A percentile compares a stretch with the other conserved stretches of the same genome.
These are phyloP conservation scores for Apostichopus parvimensis DNA, from an alignment of 35 echinoderm and acorn worm species.

Conservation along the genomic window DNA sequence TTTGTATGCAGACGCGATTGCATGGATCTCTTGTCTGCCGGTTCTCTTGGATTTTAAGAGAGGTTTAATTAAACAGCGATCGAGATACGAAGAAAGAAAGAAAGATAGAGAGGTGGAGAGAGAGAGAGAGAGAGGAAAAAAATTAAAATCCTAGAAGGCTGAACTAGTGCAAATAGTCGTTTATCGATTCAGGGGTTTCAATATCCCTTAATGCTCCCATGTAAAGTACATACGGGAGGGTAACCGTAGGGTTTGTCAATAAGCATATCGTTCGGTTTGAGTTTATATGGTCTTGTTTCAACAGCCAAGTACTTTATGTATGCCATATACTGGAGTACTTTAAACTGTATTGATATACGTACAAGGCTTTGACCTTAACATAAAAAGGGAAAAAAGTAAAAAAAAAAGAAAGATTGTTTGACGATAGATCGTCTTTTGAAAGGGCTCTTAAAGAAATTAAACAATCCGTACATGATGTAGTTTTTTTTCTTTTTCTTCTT, in stretches of 20 bases:
- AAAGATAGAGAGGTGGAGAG: too few species aligned
- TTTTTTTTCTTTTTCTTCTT: too few species aligned
- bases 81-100: background rate
- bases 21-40: background rate
- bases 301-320: slow-evolving; percentile 15
- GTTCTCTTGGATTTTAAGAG: background rate
- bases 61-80: slow-evolving; percentile 18
- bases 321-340: background rate
- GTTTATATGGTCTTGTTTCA: background rate
- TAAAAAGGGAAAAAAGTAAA: background rate
- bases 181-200: background rate
- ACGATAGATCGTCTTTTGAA: background rate
- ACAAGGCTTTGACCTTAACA: slow-evolving; percentile 20
- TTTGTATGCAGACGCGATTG: background rate
- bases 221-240: slow-evolving; percentile 10
- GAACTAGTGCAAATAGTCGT: background rate
- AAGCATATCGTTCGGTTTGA: background rate
- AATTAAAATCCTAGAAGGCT: background rate
- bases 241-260: slow-evolving; percentile 3
- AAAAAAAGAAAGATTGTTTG: slow-evolving; percentile 8
- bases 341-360: background rate
- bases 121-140: background rate
- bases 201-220: background rate
- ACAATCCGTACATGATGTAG: background rate
- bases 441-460: slow-evolving; percentile 6